phyloP scores from a whole-genome alignment of 1,140 invertebrate species.

The Microvelia longipes region DNA sequence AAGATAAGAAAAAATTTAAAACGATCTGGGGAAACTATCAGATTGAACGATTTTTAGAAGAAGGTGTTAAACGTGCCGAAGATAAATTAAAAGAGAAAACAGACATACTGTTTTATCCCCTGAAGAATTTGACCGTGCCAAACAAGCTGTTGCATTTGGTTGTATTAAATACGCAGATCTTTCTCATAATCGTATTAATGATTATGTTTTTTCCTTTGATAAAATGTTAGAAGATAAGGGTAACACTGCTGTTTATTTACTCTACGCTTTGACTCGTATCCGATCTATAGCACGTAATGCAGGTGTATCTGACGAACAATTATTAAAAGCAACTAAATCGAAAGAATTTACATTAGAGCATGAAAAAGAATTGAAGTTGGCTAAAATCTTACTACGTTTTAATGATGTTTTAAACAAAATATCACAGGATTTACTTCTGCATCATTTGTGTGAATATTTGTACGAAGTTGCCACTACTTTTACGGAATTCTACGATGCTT shows the following conservation, averaged over 20 bases:
- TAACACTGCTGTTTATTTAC: slow-evolving; percentile 94
- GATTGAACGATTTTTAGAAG: slow-evolving; percentile 82
- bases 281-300: slow-evolving; percentile 73
- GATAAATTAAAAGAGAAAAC: slow-evolving; percentile 80
- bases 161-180: slow-evolving; percentile 99
- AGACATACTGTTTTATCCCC: slow-evolving; percentile 69
- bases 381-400: slow-evolving; percentile 67
- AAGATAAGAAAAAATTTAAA: slow-evolving; percentile 99
- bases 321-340: slow-evolving; percentile 38
- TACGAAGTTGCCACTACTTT: slow-evolving; percentile 89
- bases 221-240: slow-evolving; percentile 98
- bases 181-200: slow-evolving; percentile 78
- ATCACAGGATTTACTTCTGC: slow-evolving; percentile 67
- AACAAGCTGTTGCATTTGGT: slow-evolving; percentile 87
- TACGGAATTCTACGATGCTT: slow-evolving; percentile 93
- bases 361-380: slow-evolving; percentile 88
- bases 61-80: slow-evolving; percentile 70
- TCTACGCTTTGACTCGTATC: slow-evolving; percentile 92
- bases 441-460: slow-evolving; percentile 86
- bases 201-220: slow-evolving; percentile 98
- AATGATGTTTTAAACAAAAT: slow-evolving; percentile 76
- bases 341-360: slow-evolving; percentile 59
- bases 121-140: slow-evolving; percentile 69
- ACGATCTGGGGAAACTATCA: slow-evolving; percentile 93
- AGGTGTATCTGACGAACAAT: slow-evolving; percentile 40